Percentiles rank a stretch among this genome's conserved stretches.
phyloP scores from a whole-genome alignment of 2,888 invertebrate species.

The Cheilosia grossa region DNA sequence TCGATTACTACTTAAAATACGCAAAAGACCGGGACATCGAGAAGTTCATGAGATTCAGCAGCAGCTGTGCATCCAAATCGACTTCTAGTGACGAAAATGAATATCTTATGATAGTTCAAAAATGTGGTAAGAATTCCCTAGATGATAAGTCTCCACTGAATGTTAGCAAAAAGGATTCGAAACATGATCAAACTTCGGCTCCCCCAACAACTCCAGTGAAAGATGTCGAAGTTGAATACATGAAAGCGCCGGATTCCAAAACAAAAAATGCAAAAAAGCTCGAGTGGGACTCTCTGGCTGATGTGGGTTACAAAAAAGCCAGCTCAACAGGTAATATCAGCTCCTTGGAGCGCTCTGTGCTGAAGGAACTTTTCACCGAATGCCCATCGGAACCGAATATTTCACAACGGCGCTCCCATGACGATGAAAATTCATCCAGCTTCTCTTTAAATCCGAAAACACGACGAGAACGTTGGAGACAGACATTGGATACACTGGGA shows the following conservation, averaged over 20 bases:
- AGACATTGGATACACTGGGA: constrained; percentile 69
- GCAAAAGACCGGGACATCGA: constrained; percentile 87
- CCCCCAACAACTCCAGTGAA: constrained; percentile 70
- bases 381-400: constrained; percentile 72
- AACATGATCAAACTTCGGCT: constrained; percentile 20
- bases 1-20: constrained; percentile 89
- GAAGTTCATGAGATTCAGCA: constrained; percentile 85
- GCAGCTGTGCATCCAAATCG: constrained; percentile 53
- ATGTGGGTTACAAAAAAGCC: constrained; percentile 90
- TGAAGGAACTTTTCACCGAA: constrained; percentile 78
- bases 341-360: constrained; percentile 80
- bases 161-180: background rate
- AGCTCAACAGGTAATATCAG: constrained; percentile 84
- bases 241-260: constrained; percentile 89
- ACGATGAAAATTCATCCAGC: constrained; percentile 5
- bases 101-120: constrained; percentile 19
- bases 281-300: constrained; percentile 95
- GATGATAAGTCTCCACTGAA: constrained; percentile 16
- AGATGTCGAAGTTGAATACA: constrained; percentile 80
- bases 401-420: constrained; percentile 5
- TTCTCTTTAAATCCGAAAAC: background rate
- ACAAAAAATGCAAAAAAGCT: constrained; percentile 88
- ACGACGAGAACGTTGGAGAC: constrained; percentile 73
- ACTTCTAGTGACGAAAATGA: constrained; percentile 49
- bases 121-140: background rate